Percentiles rank a stretch among this genome's conserved stretches.
Evolutionary conservation across 2,113 vertebrate species (phyloP).

Genomic region (Neogale vison): DNA sequence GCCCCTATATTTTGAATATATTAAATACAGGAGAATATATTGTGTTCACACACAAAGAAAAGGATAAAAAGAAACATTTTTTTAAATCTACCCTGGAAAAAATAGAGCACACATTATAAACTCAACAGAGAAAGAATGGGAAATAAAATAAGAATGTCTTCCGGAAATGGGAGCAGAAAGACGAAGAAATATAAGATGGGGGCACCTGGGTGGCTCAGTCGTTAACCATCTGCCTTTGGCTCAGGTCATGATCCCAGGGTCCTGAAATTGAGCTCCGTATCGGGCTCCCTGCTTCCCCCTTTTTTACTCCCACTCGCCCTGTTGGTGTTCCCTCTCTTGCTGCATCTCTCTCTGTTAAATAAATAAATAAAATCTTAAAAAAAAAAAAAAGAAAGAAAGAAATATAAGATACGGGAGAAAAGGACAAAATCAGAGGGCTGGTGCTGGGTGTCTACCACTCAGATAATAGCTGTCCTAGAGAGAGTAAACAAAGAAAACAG

Average conservation of each 20-base stretch:
- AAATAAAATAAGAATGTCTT: neutral
- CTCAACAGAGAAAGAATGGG: neutral
- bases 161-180: neutral
- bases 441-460: neutral
- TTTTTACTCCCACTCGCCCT: no score
- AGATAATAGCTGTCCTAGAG: neutral
- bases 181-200: neutral
- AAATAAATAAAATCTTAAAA: neutral
- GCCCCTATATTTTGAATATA: neutral
- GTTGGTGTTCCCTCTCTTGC: no score
- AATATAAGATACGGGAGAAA: neutral
- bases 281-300: no score
- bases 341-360: no score
- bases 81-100: neutral
- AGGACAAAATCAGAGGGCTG: neutral
- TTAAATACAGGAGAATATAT: neutral
- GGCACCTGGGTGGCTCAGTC: no score
- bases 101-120: neutral
- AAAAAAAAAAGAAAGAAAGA: neutral
- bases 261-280: no score
- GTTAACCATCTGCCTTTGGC: no score
- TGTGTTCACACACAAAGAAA: neutral
- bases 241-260: no score
- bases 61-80: neutral
- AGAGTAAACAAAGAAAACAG: neutral